A percentile compares a stretch with the other conserved stretches of the same genome.
phyloP scores from a whole-genome alignment of 2,113 vertebrate species.

The Fregetta grallaria region DNA sequence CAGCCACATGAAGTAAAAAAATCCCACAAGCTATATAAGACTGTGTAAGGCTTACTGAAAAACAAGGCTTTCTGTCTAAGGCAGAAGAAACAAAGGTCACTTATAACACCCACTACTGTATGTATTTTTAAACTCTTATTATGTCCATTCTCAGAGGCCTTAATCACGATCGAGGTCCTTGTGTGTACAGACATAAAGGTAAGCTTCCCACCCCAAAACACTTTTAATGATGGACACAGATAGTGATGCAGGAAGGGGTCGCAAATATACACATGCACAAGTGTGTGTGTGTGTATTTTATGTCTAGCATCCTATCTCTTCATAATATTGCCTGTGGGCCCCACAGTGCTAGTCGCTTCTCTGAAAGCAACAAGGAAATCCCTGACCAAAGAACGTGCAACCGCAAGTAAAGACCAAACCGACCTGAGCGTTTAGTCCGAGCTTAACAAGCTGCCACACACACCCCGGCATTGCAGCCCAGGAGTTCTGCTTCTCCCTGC shows the following conservation, averaged over 20 bases:
- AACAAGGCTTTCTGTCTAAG: conserved; percentile 17
- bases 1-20: conserved; percentile 18
- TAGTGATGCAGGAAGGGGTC: neutral
- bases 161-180: neutral
- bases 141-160: neutral
- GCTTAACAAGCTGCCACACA: neutral
- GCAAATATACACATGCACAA: neutral
- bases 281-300: neutral
- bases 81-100: conserved; percentile 29
- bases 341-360: neutral
- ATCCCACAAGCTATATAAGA: neutral
- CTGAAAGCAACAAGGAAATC: neutral
- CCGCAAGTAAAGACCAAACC: neutral
- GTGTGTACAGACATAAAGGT: neutral
- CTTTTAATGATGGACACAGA: neutral
- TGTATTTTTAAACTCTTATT: neutral
- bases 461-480: accelerated
- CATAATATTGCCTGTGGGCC: accelerated
- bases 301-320: neutral
- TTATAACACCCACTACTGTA: neutral
- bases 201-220: neutral
- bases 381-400: neutral
- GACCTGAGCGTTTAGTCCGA: accelerated
- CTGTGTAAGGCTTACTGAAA: neutral
- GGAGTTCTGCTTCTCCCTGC: neutral